phyloP scores from a whole-genome alignment of 1,140 invertebrate species.

The Neodiprion fabricii region DNA sequence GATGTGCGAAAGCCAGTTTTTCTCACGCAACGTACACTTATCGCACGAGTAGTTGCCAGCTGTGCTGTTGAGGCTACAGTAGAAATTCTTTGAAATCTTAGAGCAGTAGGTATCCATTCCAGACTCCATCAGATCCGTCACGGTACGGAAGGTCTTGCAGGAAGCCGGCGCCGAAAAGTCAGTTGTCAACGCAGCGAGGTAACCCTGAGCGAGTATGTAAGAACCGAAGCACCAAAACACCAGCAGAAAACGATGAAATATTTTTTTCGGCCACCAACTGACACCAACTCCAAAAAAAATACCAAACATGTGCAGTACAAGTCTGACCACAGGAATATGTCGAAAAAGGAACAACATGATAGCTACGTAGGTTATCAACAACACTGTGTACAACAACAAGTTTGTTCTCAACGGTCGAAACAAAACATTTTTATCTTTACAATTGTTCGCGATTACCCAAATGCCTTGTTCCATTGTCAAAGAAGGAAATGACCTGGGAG shows the following conservation, averaged over 20 bases:
- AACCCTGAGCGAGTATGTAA: slow-evolving; percentile 34
- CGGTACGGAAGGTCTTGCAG: slow-evolving; percentile 27
- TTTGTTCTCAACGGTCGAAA: slow-evolving; percentile 29
- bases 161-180: slow-evolving; percentile 27
- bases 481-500: slow-evolving; percentile 29
- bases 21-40: neutral
- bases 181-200: slow-evolving; percentile 32
- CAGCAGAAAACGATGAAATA: slow-evolving; percentile 24
- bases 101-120: slow-evolving; percentile 29
- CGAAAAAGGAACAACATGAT: slow-evolving; percentile 18
- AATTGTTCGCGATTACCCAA: slow-evolving; percentile 24
- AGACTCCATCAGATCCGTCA: slow-evolving; percentile 28
- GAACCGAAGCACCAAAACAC: slow-evolving; percentile 31
- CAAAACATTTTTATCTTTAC: slow-evolving; percentile 24
- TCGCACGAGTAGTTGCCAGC: neutral
- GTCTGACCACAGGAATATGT: slow-evolving; percentile 22
- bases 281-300: slow-evolving; percentile 32
- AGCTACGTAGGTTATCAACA: slow-evolving; percentile 18
- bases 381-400: slow-evolving; percentile 27
- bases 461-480: slow-evolving; percentile 25
- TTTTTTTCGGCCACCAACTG: slow-evolving; percentile 28
- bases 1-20: neutral
- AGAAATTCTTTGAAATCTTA: slow-evolving; percentile 7
- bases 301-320: slow-evolving; percentile 30
- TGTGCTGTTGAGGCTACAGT: neutral